Base-by-base conservation (phyloP, 2,888 invertebrate genomes). In the Anodontia alba region DNA sequence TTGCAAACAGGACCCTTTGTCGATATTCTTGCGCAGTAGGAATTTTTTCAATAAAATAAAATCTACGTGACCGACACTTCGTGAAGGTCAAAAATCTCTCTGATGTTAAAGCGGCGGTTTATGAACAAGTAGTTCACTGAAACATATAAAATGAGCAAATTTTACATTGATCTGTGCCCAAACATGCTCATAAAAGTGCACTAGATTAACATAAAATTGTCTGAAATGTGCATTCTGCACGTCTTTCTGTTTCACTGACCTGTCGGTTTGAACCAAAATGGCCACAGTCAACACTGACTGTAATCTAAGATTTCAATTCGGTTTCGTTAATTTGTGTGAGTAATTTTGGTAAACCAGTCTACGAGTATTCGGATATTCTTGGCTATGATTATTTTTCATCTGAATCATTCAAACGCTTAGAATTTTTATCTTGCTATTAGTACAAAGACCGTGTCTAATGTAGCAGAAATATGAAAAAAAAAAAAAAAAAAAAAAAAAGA, bases 251-350 rank as follows among this genome's bases (percentile, higher is more conserved):
- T 26, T 26, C 12, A 62, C 62, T 33, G 1, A 23, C 62, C 62
- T 62, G 62, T 17, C 62, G 62, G 29, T 10, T 62, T 62, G 33
- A 62, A 31, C 62, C 62, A 62, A 62, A 33, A 62, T 62, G 62
- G 62, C 62, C 33, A 33, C 17, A 33, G 23, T 62, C 62, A 62
- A 62, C 62, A 33, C 7, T n/a, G 33, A 31, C 33, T 62, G 62
- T 57, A 3, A 7, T 10, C 57, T 49, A 15, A 42, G 15, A 42
- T 42, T 42, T 10, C 15, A 42, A 42, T 42, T 7, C 42, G 42
- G 8, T n/a, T n/a, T 7, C 8, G 15, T 42, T 15, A 15, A 42
- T 42, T 42, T 15, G 42, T 7, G 15, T 7, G 15, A 42, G 42
- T 42, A 42, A 42, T 10, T 42, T 42, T 42, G 15, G 42, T 10